Evolutionary conservation across 2,888 invertebrate genomes (phyloP), one percentile per base, ranked within the genome.

Genomic region (Eupsilia transversa): DNA sequence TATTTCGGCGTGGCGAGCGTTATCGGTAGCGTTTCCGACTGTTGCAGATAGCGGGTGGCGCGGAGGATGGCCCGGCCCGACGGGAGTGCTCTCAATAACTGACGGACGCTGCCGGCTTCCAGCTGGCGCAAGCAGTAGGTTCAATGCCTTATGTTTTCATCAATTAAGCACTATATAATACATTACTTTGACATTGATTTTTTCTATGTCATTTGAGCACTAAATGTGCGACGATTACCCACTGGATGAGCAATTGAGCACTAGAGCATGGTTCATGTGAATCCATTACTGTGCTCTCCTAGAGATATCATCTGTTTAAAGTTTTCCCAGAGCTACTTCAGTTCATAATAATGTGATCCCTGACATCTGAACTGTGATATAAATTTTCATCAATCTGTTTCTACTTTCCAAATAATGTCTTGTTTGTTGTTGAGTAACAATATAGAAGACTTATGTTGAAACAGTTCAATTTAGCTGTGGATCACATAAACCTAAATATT

Each of bases 51-150:
- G 94, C 94, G 93, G 90, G 91, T 91, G 92, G 90, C 87, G 90
- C 93, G 92, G 95, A 96, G 95, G 94, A 96, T 96, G 96, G 96
- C 94, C 92, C 92, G 92, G 90, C 89, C 90, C 90, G 91, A 91
- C 93, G 93, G 93, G 93, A 94, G 89, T 89, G 92, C 88, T 93
- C 92, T 95, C 92, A 93, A 93, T 95, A 95, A 96, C 94, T 96
- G 96, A 96, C 96, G 92, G 96, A 95, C 95, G 92, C 91, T 90
- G 96, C 96, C 94, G 95, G 95, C 96, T 93, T 90, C 91, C 94
- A 94, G 96, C 96, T 96, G 96, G 95, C 95, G 91, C 92, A 92
- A 94, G 93, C 94, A 93, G 95, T 96, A 95, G 87, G 95, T 94
- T 87, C 80, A 77, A 41, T 77, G 49, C 63, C 68, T 82, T 78